Evolutionary conservation across 92 coral and sea anemone genomes (phyloP).

Genomic region (Zoanthus sansibaricus): DNA sequence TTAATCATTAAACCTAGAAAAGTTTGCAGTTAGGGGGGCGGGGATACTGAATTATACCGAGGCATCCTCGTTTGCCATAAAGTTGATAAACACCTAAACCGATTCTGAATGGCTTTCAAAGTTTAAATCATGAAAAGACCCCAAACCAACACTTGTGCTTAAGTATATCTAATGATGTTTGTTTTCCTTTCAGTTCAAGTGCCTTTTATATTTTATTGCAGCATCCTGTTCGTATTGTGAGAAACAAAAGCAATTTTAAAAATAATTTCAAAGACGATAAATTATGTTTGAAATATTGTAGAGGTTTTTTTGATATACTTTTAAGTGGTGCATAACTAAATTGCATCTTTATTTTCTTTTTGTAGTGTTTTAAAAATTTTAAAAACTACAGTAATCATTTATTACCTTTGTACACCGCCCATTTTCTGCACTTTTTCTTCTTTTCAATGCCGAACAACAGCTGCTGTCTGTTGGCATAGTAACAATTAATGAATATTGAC

Average conservation of each 20-base stretch:
- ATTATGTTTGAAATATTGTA: not conserved
- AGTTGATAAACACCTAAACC: too few species aligned
- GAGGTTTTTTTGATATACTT: not conserved
- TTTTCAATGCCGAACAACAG: slow-evolving; percentile 55
- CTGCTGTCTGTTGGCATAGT: slow-evolving; percentile 88
- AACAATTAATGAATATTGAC: slow-evolving; percentile 92
- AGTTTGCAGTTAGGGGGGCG: too few species aligned
- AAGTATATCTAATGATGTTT: too few species aligned
- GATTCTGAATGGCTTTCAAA: too few species aligned
- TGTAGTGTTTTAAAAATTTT: not conserved
- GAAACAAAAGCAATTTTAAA: not conserved
- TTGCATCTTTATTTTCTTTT: not conserved
- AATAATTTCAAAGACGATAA: not conserved
- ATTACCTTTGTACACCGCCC: slow-evolving; percentile 27
- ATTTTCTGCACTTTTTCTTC: slow-evolving; percentile 15
- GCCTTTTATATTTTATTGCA: too few species aligned
- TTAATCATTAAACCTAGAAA: too few species aligned
- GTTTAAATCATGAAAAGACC: too few species aligned
- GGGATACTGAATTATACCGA: too few species aligned
- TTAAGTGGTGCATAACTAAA: not conserved
- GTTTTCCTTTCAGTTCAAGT: too few species aligned
- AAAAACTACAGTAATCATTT: slow-evolving; percentile 9
- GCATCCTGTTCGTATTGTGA: not conserved
- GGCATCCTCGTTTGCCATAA: too few species aligned
- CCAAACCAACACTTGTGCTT: too few species aligned